Evolutionary conservation across 2,888 invertebrate genomes (phyloP), one percentile per base, ranked within the genome.

Genomic region (Netelia inedita): DNA sequence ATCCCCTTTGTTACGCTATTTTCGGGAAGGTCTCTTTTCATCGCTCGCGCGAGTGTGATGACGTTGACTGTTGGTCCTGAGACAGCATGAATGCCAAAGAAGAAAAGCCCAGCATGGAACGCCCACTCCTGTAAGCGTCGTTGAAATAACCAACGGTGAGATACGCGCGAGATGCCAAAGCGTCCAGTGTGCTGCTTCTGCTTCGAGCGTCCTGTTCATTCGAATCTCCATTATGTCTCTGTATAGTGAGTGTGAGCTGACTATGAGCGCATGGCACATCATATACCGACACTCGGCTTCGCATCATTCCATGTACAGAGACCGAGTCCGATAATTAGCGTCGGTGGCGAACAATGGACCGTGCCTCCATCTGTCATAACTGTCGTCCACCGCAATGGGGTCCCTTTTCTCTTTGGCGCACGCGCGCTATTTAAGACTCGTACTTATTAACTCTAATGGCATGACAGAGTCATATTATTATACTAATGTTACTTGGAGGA

Each of bases 401-500:
- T 21, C 9, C n/a, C 63, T 23, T 68, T 43, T 43, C 50, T 41
- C 65, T 74, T 59, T 46, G n/a, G n/a, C 16, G 79, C 50, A 65
- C 82, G 69, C 72, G 81, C 88, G 89, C 91, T 91, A 91, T 91
- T 91, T 89, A 91, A 91, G 89, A 88, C 89, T 85, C 83, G 68
- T 87, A 87, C 89, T 91, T 90, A 91, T 91, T 91, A 91, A 90
- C 86, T 88, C 88, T 89, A 91, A 92, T 90, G 90, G 88, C 79
- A 83, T 86, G 85, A 74, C 53, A 73, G 69, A 83, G 81, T 83
- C 85, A 81, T 85, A 74, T 79, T 71, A 74, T 74, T 73, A 71
- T 59, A 65, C 46, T 71, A 71, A 83, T 74, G 55, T 23, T 46
- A 14, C 21, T 63, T 6, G 66, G 50, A 74, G 63, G 46, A 66